A percentile compares a stretch with the other conserved stretches of the same genome.
These are phyloP conservation scores for Piprites chloris DNA, from an alignment of 2,113 vertebrate genomes.

Conservation along the genomic window DNA sequence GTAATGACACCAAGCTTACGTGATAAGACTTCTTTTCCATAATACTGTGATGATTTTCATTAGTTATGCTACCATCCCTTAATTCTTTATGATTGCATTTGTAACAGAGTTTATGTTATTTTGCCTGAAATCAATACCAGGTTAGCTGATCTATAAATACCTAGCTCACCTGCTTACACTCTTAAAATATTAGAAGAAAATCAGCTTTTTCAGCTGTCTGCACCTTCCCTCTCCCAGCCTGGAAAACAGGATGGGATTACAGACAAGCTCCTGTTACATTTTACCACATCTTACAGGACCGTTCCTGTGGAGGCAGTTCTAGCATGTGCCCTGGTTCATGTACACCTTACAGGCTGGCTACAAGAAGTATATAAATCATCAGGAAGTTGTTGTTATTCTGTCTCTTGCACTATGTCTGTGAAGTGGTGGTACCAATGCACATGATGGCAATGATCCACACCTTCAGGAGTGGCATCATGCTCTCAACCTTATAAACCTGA, in stretches of 20 bases:
- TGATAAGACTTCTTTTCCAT: background rate
- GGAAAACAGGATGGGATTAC: background rate
- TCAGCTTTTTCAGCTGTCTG: background rate
- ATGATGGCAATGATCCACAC: rapidly evolving
- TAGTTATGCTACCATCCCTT: background rate
- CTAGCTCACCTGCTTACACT: background rate
- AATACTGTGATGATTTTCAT: background rate
- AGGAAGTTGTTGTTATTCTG: background rate
- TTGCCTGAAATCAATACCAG: conserved; percentile 1
- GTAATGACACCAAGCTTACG: background rate
- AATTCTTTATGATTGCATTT: conserved; percentile 1
- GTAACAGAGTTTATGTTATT: background rate
- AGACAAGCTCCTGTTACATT: background rate
- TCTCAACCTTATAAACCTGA: background rate
- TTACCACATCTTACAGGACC: background rate
- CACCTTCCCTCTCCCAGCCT: background rate
- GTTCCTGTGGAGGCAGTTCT: background rate
- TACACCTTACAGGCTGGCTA: background rate
- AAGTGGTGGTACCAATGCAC: background rate
- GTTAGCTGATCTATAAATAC: background rate
- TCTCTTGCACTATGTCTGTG: background rate
- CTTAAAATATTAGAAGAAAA: conserved; percentile 13
- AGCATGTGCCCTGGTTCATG: background rate
- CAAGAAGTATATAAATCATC: background rate
- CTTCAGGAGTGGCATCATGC: rapidly evolving